Percentiles rank a stretch among this genome's conserved stretches.
Evolutionary conservation across 1,140 invertebrate genomes (phyloP).

Genomic region (Octopus sinensis): DNA sequence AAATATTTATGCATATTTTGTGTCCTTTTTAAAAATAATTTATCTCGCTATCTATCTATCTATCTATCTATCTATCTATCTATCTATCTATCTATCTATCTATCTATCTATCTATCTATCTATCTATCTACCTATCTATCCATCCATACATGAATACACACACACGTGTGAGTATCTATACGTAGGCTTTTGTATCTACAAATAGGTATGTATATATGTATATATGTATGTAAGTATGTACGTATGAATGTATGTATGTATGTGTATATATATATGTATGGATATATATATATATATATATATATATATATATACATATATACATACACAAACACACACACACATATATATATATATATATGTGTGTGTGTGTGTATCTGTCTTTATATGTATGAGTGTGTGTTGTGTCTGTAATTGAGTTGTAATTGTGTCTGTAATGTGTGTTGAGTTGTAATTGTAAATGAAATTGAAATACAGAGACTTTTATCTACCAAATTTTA

Average conservation of each 20-base stretch:
- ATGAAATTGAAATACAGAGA: too few relatives aligned
- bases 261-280: slow-evolving; percentile 6
- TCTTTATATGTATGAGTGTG: neutral
- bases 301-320: neutral
- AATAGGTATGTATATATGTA: neutral
- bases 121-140: neutral
- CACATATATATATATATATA: slow-evolving; percentile 8
- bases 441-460: too few relatives aligned
- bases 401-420: too few relatives aligned
- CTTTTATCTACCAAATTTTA: too few relatives aligned
- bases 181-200: neutral
- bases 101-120: neutral
- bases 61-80: too few relatives aligned
- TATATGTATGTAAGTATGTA: neutral
- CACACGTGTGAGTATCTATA: neutral
- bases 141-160: neutral
- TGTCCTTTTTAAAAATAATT: too few relatives aligned
- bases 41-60: too few relatives aligned
- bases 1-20: too few relatives aligned
- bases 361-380: neutral
- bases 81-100: too few relatives aligned
- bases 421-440: too few relatives aligned
- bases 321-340: neutral
- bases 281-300: neutral
- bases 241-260: neutral